These are phyloP conservation scores for Pocillopora verrucosa DNA, from an alignment of 64 coral and sea anemone genomes.

Conservation along the genomic window DNA sequence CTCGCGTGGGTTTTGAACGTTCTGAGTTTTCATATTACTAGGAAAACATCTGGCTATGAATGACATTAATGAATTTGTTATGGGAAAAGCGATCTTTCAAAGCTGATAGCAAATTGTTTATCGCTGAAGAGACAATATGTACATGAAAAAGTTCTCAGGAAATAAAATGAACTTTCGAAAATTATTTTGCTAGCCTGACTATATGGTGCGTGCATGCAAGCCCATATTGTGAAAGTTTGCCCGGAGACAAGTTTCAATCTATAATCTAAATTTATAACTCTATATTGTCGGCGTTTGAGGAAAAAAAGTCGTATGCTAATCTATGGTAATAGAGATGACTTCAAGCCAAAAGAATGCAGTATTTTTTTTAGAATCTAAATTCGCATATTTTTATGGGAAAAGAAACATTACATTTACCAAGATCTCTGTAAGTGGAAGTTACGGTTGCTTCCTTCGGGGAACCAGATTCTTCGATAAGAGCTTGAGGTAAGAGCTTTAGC, in stretches of 20 bases:
- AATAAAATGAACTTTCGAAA: not conserved
- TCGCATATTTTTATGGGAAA: not conserved
- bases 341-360: constrained; percentile 21
- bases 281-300: not conserved
- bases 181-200: not conserved
- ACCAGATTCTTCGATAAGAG: not conserved
- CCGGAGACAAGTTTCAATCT: too few relatives aligned
- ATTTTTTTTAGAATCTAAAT: not conserved
- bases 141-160: not conserved
- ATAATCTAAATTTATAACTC: too few relatives aligned
- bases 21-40: not conserved
- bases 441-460: not conserved
- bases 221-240: too few relatives aligned
- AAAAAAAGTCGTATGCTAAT: not conserved
- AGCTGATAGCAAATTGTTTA: not conserved
- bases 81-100: not conserved
- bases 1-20: not conserved
- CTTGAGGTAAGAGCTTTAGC: not conserved
- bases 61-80: constrained; percentile 6
- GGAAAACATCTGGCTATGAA: constrained; percentile 4
- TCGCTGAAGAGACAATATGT: not conserved
- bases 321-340: constrained; percentile 12
- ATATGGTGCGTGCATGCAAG: not conserved
- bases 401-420: not conserved
- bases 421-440: not conserved